Conservation (phyloP, 2,888 invertebrate genomes). For the Oasisia sp. region DNA sequence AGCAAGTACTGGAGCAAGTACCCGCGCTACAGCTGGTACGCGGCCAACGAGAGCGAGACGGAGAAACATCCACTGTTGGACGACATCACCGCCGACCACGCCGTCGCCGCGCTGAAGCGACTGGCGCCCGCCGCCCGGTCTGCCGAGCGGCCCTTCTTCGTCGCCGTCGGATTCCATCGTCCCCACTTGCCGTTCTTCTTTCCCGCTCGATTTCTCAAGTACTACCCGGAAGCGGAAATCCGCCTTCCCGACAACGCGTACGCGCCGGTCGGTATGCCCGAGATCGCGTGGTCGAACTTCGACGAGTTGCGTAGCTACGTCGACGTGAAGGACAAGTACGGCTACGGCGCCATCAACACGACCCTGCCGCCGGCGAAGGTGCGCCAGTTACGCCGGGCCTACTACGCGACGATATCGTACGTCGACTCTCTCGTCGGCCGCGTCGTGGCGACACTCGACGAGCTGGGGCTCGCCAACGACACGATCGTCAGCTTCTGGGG, state of each 20-base stretch:
- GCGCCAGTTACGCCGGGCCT: constrained; percentile 36
- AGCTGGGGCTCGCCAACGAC: constrained; percentile 33
- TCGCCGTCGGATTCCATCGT: constrained; percentile 45
- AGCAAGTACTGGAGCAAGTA: constrained; percentile 32
- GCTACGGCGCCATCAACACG: constrained; percentile 44
- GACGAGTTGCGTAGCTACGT: constrained; percentile 43
- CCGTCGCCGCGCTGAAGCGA: constrained; percentile 32
- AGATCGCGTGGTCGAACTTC: constrained; percentile 47
- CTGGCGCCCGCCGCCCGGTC: constrained; percentile 27
- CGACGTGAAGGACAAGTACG: constrained; percentile 42
- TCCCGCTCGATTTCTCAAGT: constrained; percentile 38
- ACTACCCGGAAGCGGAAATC: constrained; percentile 37
- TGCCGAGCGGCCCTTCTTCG: constrained; percentile 41
- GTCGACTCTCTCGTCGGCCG: constrained; percentile 36
- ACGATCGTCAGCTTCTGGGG: constrained; percentile 40
- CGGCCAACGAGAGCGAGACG: constrained; percentile 39
- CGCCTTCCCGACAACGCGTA: constrained; percentile 45
- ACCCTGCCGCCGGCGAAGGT: constrained; percentile 44
- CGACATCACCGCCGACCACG: constrained; percentile 35
- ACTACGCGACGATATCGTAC: constrained; percentile 37
- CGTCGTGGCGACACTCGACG: constrained; percentile 31
- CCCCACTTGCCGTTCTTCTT: constrained; percentile 46
- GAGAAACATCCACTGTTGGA: constrained; percentile 39
- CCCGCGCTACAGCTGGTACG: constrained; percentile 42
- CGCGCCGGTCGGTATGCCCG: constrained; percentile 47